These are phyloP conservation scores for Diadegma fenestrale DNA, from an alignment of 2,888 invertebrate species.

Conservation along the genomic window DNA sequence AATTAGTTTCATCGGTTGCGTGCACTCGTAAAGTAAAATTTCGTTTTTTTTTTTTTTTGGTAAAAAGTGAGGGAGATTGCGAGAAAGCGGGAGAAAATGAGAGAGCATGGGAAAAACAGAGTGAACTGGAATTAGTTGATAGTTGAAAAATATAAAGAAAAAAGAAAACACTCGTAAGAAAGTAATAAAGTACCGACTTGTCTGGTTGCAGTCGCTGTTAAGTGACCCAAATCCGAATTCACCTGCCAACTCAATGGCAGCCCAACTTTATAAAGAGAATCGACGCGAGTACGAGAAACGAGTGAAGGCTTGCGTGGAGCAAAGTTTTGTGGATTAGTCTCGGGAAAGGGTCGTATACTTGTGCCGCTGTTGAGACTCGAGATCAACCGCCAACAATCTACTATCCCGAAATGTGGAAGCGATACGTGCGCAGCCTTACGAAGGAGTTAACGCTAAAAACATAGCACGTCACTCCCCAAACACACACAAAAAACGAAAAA, in stretches of 20 bases:
- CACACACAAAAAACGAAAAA: slow-evolving; percentile 49
- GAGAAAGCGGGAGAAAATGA: slow-evolving; percentile 33
- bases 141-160: slow-evolving; percentile 4
- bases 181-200: slow-evolving; percentile 71
- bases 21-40: not conserved
- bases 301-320: slow-evolving; percentile 99
- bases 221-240: slow-evolving; percentile 99
- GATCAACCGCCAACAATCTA: slow-evolving; percentile 73
- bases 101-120: slow-evolving; percentile 3
- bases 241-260: slow-evolving; percentile 99
- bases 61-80: slow-evolving; percentile 10
- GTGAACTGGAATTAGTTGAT: slow-evolving; percentile 18
- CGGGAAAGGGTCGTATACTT: slow-evolving; percentile 70
- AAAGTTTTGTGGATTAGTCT: slow-evolving; percentile 97
- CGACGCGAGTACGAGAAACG: slow-evolving; percentile 99
- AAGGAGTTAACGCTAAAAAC: slow-evolving; percentile 81
- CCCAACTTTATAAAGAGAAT: slow-evolving; percentile 99
- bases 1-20: not conserved
- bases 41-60: slow-evolving; percentile 1
- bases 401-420: slow-evolving; percentile 77
- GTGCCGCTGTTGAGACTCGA: slow-evolving; percentile 72
- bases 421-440: slow-evolving; percentile 80
- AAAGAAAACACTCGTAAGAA: slow-evolving; percentile 34
- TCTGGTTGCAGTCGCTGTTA: slow-evolving; percentile 95
- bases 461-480: slow-evolving; percentile 81